phyloP scores from a whole-genome alignment of 1,140 invertebrate genomes.

The Anoplolepis gracilipes region DNA sequence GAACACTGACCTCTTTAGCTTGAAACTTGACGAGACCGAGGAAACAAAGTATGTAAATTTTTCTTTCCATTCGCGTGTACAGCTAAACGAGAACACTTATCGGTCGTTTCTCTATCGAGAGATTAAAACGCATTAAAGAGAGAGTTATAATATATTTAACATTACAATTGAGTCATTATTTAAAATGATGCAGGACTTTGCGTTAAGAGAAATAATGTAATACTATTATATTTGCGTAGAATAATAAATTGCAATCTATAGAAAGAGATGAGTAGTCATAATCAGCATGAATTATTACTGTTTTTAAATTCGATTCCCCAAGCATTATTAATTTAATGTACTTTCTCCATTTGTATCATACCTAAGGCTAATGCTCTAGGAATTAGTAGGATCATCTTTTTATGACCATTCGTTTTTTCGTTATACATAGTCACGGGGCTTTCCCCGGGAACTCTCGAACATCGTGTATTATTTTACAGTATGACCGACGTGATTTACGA shows the following conservation, averaged over 20 bases:
- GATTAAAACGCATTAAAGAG: not conserved
- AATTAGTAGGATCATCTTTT: constrained; percentile 24
- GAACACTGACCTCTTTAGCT: constrained; percentile 4
- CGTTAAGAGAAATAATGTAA: not conserved
- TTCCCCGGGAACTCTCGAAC: constrained; percentile 12
- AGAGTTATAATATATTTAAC: not conserved
- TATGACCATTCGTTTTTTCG: constrained; percentile 17
- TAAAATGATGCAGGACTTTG: not conserved
- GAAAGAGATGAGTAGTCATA: not conserved
- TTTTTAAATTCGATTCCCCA: not conserved
- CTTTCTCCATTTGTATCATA: constrained; percentile 20
- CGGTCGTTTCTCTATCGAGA: not conserved
- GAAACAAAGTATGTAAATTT: not conserved
- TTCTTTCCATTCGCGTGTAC: no score
- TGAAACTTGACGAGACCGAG: not conserved
- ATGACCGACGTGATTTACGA: constrained; percentile 52
- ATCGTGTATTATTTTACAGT: constrained; percentile 30
- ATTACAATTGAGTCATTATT: not conserved
- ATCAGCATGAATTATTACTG: not conserved
- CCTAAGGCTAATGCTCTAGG: constrained; percentile 16
- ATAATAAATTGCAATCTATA: not conserved
- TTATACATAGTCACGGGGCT: constrained; percentile 22
- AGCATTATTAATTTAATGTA: constrained; percentile 15
- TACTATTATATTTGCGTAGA: not conserved
- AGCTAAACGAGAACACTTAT: not conserved